Conservation (phyloP, 2,113 vertebrate species). For the Ploceus nigricollis region DNA sequence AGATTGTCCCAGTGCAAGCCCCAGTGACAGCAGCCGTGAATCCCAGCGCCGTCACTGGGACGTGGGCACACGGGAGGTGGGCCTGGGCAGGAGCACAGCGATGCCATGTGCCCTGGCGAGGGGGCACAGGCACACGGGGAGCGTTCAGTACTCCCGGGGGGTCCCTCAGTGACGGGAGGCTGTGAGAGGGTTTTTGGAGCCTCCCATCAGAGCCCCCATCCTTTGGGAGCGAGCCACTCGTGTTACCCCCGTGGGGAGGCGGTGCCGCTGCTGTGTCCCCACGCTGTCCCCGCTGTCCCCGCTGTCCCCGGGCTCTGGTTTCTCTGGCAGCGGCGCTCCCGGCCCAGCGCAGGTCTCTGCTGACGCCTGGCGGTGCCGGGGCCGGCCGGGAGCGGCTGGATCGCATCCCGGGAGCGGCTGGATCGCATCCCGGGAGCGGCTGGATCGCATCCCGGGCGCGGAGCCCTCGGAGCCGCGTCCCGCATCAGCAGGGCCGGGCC, state of each 20-base stretch:
- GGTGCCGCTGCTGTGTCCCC: not conserved
- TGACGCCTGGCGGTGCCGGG: conserved; percentile 30
- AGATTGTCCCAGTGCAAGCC: not conserved
- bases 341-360: not conserved
- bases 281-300: not conserved
- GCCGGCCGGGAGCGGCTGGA: not conserved
- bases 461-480: not conserved
- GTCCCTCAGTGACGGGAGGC: accelerated
- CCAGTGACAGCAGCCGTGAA: not conserved
- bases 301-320: not conserved
- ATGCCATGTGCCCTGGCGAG: not conserved
- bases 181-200: not conserved
- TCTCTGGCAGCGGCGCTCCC: not conserved
- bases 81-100: accelerated
- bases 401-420: not conserved
- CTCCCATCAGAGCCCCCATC: too few species aligned
- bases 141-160: accelerated
- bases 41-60: not conserved
- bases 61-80: not conserved
- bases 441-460: not conserved
- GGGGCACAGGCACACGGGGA: accelerated
- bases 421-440: too few species aligned
- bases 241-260: accelerated
- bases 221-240: accelerated
- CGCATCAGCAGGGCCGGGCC: not conserved